Evolutionary conservation across 1,140 invertebrate genomes (phyloP), one percentile per base, ranked within the genome.

Genomic region (Luehdorfia chinensis): DNA sequence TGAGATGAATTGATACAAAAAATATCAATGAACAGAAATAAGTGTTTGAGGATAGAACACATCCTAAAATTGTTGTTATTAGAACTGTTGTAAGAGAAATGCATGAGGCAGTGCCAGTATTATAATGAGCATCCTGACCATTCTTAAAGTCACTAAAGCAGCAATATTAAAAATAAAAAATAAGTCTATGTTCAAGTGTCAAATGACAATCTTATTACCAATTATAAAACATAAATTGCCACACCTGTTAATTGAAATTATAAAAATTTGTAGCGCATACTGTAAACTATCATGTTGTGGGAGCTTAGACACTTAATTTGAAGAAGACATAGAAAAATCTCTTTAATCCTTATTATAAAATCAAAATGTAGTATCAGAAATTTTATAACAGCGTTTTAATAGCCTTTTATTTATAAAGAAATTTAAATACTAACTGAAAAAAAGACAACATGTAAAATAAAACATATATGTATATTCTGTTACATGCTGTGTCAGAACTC

Each of bases 111-210:
- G 69, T 77, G 63, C 49, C 55, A 49, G 27, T 51, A 65, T 75
- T 75, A 84, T 79, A 84, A 84, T 83, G 80, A 84, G 80, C 75
- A 83, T 79, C 75, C 76, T 80, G 78, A 77, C 72, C 44, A 51
- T 47, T 39, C 45, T 58, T 45, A 12, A 59, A 55, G 60, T 53
- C 46, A 50, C 31, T 37, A 48, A 47, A 59, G n/a, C 37, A 36
- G 46, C 15, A 19, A 28, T 49, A 46, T 25, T 52, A 48, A 32
- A 33, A 31, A 28, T 16, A 23, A 37, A 37, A 37, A 21, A 34
- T 16, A 19, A 18, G 2, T 19, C 11, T 8, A 16, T 11, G 19
- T 9, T 12, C 11, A 23, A 12, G 23, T 13, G 21, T 21, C 36
- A 41, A 16, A 25, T 41, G 12, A 21, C 21, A 12, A 41, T 25